Evolutionary conservation across 2,113 vertebrate genomes (phyloP), one percentile per base, ranked within the genome.

Genomic region (Thamnaconus septentrionalis): DNA sequence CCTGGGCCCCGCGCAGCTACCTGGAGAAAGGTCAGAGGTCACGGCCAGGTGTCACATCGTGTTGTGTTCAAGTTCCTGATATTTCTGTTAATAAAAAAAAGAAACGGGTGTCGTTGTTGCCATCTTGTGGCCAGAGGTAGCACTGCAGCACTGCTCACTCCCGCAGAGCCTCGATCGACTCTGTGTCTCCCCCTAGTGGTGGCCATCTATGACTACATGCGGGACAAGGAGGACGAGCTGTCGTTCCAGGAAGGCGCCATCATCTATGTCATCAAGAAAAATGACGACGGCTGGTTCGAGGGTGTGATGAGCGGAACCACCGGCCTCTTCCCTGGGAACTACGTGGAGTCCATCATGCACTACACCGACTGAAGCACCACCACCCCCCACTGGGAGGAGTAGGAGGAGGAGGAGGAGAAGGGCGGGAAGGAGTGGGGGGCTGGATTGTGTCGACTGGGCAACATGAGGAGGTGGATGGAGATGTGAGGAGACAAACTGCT

Each of bases 181-280:
- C 44, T 12, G n/a, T 52, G 3, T 52, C 5, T 52, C 31, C 5
- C 9, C 0, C 87, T 31, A 98, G 97, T 99, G 91, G 97, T 99
- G 91, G 97, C 97, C 7, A 98, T 99, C 90, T 99, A 99, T 56
- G 97, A 99, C 91, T 99, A 99, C 89, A 71, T 87, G 0, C 94
- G 95, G 44, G 97, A 99, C 90, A 98, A 99, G 79, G 97, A 98
- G 69, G 97, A 98, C 53, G 97, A 98, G 92, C 93, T 99, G 39
- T 98, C 97, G 0, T 99, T 99, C 93, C 95, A 97, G 91, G 97
- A 98, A 91, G 97, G 97, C 65, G 95, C 97, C 91, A 99, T 99
- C 86, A 98, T 99, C 87, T 99, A 99, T 7, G 97, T 99, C 80
- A 98, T 99, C 90, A 99, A 98, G 94, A 99, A 99, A 91, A 99